Evolutionary conservation across 1,140 invertebrate species (phyloP).

Genomic region (Dendroctonus valens): DNA sequence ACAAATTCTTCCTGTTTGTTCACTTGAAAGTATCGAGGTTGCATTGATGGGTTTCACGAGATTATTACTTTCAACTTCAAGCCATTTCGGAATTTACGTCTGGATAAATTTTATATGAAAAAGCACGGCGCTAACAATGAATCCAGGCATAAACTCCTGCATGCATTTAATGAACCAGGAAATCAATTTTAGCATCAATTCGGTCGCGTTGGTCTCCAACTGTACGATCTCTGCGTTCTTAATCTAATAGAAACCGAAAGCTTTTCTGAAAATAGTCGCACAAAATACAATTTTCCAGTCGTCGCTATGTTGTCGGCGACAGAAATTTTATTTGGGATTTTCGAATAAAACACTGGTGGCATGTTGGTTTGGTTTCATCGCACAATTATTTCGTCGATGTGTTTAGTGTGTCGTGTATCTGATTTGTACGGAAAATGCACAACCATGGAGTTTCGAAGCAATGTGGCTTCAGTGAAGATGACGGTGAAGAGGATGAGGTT

Average conservation of each 20-base stretch:
- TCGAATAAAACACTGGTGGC: not conserved
- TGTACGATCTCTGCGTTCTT: not conserved
- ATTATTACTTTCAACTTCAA: too few relatives aligned
- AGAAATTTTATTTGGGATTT: conserved; percentile 13
- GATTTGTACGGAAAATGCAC: not conserved
- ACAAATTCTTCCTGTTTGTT: too few relatives aligned
- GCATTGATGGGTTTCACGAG: too few relatives aligned
- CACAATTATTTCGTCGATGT: not conserved
- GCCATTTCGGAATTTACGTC: too few relatives aligned
- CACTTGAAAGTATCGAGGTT: too few relatives aligned
- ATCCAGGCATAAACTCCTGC: too few relatives aligned
- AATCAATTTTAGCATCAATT: too few relatives aligned
- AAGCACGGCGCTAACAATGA: too few relatives aligned
- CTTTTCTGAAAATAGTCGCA: conserved; percentile 10
- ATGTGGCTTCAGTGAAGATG: not conserved
- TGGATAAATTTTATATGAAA: too few relatives aligned
- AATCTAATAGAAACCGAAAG: conserved; percentile 4
- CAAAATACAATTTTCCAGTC: conserved; percentile 12
- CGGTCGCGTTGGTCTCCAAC: too few relatives aligned
- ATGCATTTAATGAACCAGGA: too few relatives aligned
- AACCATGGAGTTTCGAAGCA: not conserved
- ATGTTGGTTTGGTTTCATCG: not conserved
- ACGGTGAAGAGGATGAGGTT: conserved; percentile 36
- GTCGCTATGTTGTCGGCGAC: conserved; percentile 1
- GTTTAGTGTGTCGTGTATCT: not conserved